Conservation (phyloP, 2,113 vertebrate species). For the Sander vitreus region DNA sequence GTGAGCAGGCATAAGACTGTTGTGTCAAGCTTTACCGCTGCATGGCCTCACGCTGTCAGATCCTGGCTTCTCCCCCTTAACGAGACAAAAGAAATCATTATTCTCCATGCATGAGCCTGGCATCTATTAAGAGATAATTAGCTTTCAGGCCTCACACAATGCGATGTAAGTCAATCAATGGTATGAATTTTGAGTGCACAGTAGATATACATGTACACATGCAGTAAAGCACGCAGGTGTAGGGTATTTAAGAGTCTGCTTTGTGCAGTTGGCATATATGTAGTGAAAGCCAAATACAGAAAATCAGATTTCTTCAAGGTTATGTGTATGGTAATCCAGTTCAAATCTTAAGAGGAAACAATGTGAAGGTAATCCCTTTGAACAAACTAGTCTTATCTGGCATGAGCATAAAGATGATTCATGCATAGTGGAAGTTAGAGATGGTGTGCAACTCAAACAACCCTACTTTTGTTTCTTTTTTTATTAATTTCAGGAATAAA, state of each 20-base stretch:
- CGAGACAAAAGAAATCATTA: slow-evolving; percentile 35
- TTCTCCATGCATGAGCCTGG: slow-evolving; percentile 7
- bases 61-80: slow-evolving; percentile 4
- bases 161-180: slow-evolving; percentile 47
- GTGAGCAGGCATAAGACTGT: slow-evolving; percentile 14
- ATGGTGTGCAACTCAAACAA: slow-evolving; percentile 6
- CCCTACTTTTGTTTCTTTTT: background rate
- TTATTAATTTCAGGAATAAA: background rate
- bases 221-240: background rate
- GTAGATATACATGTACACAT: background rate
- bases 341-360: background rate
- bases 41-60: slow-evolving; percentile 26
- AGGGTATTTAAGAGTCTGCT: slow-evolving; percentile 17
- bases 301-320: slow-evolving; percentile 16
- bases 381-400: background rate
- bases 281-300: background rate
- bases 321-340: background rate
- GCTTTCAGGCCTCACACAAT: slow-evolving; percentile 34
- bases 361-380: background rate
- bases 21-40: slow-evolving; percentile 23
- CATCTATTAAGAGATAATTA: slow-evolving; percentile 61
- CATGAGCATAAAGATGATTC: background rate
- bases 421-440: background rate
- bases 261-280: background rate
- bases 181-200: slow-evolving; percentile 29